A percentile compares a stretch with the other conserved stretches of the same genome.
phyloP scores from a whole-genome alignment of 2,797 vertebrate genomes.

The Pteronotus mesoamericanus region DNA sequence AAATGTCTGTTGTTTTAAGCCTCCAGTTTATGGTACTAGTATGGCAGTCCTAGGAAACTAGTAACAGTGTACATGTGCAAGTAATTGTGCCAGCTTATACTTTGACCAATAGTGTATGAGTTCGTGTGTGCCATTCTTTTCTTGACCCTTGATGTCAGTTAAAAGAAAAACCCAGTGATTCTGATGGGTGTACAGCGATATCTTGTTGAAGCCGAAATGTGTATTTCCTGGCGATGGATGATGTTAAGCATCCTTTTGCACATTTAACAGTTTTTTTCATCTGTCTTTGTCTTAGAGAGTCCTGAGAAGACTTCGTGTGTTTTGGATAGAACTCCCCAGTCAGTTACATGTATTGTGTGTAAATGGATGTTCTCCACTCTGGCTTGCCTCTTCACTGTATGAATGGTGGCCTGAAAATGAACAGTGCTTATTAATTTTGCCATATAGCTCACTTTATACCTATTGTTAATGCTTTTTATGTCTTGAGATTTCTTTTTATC shows the following conservation, averaged over 20 bases:
- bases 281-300: background rate
- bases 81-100: background rate
- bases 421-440: conserved; percentile 6
- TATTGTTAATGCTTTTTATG: background rate
- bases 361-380: background rate
- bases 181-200: background rate
- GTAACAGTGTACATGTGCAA: background rate
- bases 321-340: background rate
- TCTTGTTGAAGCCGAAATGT: background rate
- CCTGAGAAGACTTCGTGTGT: background rate
- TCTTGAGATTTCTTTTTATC: background rate
- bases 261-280: background rate
- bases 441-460: no score
- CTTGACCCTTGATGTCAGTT: background rate
- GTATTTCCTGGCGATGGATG: background rate
- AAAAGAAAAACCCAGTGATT: background rate
- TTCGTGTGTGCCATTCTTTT: background rate
- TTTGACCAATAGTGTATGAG: background rate
- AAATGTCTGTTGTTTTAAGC: background rate
- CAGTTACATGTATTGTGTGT: background rate
- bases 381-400: background rate
- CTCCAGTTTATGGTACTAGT: background rate
- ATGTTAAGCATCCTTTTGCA: background rate
- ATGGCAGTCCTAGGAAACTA: background rate
- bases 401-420: background rate